These are phyloP conservation scores for Bombus pyrosoma DNA, from an alignment of 1,140 invertebrate species.

Conservation along the genomic window DNA sequence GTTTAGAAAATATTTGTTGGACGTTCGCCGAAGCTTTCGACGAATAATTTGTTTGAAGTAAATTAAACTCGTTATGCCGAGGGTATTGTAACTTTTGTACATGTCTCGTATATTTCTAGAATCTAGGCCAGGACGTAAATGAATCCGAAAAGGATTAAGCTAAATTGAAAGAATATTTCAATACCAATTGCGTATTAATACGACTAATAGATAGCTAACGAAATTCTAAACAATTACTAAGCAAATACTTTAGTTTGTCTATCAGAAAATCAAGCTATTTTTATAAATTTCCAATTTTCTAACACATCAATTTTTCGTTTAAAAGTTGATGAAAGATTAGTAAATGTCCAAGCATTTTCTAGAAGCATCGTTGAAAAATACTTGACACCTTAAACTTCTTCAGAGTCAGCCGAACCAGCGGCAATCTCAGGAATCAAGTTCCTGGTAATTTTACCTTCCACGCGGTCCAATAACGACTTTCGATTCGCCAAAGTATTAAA, in stretches of 20 bases:
- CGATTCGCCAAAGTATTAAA: background rate
- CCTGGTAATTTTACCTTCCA: conserved; percentile 1
- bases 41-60: background rate
- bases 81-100: background rate
- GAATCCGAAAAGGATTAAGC: background rate
- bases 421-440: background rate
- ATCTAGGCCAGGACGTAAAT: background rate
- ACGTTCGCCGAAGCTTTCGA: background rate
- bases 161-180: background rate
- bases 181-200: background rate
- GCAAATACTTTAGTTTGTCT: background rate
- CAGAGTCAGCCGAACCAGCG: background rate
- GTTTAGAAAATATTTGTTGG: background rate
- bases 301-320: rapidly evolving
- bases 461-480: background rate
- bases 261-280: background rate
- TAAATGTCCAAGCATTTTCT: too few relatives aligned
- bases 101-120: background rate
- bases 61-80: background rate
- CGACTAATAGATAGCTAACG: background rate
- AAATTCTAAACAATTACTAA: background rate
- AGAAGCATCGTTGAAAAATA: background rate
- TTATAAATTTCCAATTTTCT: too few relatives aligned
- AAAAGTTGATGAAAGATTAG: too few relatives aligned
- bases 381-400: background rate